Evolutionary conservation across 2,113 vertebrate species (phyloP).

Genomic region (Paratilapia polleni): DNA sequence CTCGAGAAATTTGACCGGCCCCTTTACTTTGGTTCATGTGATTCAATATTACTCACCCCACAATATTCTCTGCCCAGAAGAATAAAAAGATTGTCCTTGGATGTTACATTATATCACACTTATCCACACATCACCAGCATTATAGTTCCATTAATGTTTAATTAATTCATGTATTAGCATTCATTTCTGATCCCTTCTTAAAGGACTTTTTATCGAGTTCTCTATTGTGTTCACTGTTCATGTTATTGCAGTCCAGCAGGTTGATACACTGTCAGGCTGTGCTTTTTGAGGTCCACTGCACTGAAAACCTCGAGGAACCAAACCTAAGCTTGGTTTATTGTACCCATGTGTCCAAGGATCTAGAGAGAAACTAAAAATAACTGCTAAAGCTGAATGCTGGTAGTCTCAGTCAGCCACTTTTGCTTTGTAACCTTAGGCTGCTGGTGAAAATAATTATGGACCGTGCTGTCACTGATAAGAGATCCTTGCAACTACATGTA

Average conservation of each 20-base stretch:
- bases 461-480: not conserved
- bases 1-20: not conserved
- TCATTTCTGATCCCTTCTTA: not conserved
- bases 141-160: not conserved
- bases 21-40: not conserved
- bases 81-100: not conserved
- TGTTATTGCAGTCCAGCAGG: not conserved
- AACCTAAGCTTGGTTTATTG: not conserved
- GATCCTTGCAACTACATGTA: constrained; percentile 18
- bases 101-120: not conserved
- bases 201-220: not conserved
- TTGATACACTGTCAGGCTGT: not conserved
- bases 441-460: not conserved
- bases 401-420: not conserved
- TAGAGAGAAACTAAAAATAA: not conserved
- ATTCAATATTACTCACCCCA: not conserved
- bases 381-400: not conserved
- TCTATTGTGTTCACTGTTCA: not conserved
- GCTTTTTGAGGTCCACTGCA: not conserved
- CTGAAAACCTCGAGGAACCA: not conserved
- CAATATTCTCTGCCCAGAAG: not conserved
- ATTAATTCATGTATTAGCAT: not conserved
- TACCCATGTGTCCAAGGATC: not conserved
- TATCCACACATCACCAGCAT: not conserved
- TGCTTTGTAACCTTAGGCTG: constrained; percentile 3